Percentiles rank a stretch among this genome's conserved stretches.
Conservation (phyloP, 2,113 vertebrate genomes). For the Marcusenius ussheri region DNA sequence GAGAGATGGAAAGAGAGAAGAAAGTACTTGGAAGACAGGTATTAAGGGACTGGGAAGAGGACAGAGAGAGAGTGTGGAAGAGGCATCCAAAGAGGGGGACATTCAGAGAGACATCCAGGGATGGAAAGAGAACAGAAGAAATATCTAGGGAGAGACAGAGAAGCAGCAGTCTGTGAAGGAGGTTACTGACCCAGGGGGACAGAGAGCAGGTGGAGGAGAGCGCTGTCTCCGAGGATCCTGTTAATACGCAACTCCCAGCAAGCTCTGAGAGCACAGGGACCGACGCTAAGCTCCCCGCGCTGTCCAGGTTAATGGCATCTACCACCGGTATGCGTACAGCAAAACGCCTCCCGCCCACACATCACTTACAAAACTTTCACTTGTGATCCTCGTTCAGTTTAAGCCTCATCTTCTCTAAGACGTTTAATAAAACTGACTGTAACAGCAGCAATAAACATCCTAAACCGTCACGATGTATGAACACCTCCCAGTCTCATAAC, state of each 20-base stretch:
- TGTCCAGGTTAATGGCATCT: not conserved
- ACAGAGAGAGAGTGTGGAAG: not conserved
- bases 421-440: not conserved
- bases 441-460: not conserved
- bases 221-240: not conserved
- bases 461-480: not conserved
- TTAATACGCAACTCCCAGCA: not conserved
- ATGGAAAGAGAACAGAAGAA: not conserved
- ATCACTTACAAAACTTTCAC: not conserved
- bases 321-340: not conserved
- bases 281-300: not conserved
- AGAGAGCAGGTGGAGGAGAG: conserved; percentile 27
- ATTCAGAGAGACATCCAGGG: not conserved
- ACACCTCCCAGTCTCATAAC: not conserved
- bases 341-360: not conserved
- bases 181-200: conserved; percentile 16
- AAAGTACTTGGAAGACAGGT: not conserved
- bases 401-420: not conserved
- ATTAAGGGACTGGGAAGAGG: not conserved
- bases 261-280: not conserved
- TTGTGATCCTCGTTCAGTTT: not conserved
- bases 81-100: not conserved
- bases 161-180: conserved; percentile 2
- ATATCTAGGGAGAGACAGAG: not conserved
- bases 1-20: not conserved